Conservation (phyloP, 1,140 invertebrate genomes). For the Lepidurus arcticus region DNA sequence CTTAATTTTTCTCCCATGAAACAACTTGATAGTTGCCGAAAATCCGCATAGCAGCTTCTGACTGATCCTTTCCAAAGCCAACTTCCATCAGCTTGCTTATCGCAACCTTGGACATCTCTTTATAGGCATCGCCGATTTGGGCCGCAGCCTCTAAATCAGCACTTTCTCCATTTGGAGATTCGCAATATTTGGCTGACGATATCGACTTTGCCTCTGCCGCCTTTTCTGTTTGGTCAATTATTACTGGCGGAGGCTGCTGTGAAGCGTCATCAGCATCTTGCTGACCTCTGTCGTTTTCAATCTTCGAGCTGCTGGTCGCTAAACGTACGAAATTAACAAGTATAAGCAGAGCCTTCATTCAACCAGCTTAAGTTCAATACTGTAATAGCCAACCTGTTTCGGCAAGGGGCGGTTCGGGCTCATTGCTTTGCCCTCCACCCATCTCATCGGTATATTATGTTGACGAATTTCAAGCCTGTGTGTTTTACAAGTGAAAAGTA, state of each 20-base stretch:
- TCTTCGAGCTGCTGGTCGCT: neutral
- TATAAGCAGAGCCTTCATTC: neutral
- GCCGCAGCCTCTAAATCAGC: neutral
- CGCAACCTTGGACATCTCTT: neutral
- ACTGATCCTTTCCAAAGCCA: neutral
- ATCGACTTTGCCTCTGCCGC: neutral
- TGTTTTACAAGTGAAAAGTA: too few species aligned
- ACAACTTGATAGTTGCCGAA: neutral
- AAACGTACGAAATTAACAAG: neutral
- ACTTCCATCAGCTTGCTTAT: neutral
- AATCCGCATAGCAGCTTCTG: neutral
- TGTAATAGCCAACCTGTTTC: neutral
- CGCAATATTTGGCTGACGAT: neutral
- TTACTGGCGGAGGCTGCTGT: neutral
- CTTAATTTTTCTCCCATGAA: neutral
- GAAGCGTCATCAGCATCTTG: neutral
- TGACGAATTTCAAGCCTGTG: too few species aligned
- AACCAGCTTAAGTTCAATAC: neutral
- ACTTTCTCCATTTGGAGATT: neutral
- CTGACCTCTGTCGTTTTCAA: neutral
- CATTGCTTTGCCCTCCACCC: too few species aligned
- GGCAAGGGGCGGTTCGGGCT: neutral
- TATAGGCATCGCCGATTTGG: neutral
- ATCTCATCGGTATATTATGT: too few species aligned
- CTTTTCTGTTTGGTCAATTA: neutral